Percentiles rank a stretch among this genome's conserved stretches.
Evolutionary conservation across 2,113 vertebrate genomes (phyloP).

Genomic region (Pheucticus melanocephalus): DNA sequence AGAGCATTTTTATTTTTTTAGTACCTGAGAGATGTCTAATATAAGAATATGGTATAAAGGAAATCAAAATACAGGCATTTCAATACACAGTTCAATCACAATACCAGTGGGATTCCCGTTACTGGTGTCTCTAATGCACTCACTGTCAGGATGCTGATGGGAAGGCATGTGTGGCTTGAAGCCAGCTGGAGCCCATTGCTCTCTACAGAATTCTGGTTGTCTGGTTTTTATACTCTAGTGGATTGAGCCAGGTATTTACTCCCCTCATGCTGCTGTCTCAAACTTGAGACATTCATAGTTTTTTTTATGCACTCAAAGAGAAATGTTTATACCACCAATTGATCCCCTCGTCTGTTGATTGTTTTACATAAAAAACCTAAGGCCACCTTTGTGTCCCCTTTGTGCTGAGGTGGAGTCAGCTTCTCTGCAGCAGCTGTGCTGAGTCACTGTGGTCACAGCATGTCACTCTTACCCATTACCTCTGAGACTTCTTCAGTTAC

Average conservation of each 20-base stretch:
- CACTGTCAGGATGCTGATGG: accelerated
- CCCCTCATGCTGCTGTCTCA: not conserved
- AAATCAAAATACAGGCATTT: not conserved
- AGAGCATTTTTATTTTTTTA: not conserved
- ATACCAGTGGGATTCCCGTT: not conserved
- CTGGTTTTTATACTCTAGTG: not conserved
- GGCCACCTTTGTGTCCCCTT: accelerated
- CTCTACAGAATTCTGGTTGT: not conserved
- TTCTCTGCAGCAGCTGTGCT: not conserved
- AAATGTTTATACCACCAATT: not conserved
- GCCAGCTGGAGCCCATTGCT: not conserved
- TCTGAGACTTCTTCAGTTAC: not conserved
- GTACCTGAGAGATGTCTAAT: not conserved
- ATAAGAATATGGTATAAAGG: not conserved
- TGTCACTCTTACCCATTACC: accelerated
- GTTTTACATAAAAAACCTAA: no score
- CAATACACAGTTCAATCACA: not conserved
- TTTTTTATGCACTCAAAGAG: not conserved
- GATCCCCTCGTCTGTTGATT: not conserved
- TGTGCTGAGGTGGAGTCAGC: not conserved
- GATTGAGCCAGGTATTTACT: not conserved
- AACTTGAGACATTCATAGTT: not conserved
- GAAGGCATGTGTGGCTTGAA: not conserved
- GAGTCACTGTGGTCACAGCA: not conserved
- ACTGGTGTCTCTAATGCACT: not conserved